Conservation (phyloP, 2,888 invertebrate genomes). For the Geotrupes spiniger region DNA sequence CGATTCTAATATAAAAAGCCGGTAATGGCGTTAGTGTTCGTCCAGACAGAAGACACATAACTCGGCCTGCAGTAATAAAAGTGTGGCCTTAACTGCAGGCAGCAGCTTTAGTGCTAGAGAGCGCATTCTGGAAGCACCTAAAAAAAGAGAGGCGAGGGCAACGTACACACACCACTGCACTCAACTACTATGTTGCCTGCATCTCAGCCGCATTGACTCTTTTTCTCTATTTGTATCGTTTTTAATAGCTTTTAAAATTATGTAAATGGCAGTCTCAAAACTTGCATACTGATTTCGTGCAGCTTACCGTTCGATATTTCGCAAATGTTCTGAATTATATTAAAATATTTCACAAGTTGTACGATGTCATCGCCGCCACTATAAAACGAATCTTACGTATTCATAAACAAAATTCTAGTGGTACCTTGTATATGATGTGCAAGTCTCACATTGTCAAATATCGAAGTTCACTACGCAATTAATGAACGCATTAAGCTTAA, state of each 20-base stretch:
- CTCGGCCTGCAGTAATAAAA: conserved; percentile 34
- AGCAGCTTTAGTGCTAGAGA: conserved; percentile 29
- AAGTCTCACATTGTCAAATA: too few relatives aligned
- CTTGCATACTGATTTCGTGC: conserved; percentile 4
- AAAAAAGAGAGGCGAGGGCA: conserved; percentile 27
- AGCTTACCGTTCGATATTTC: not conserved
- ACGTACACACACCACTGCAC: conserved; percentile 26
- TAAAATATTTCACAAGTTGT: too few relatives aligned
- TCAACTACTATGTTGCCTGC: conserved; percentile 25
- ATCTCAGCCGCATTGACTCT: conserved; percentile 17
- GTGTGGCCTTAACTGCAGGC: conserved; percentile 34
- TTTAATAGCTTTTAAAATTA: conserved; percentile 22
- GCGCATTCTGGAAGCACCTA: conserved; percentile 26
- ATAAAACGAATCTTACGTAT: too few relatives aligned
- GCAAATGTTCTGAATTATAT: not conserved
- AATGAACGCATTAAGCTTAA: too few relatives aligned
- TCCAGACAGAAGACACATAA: conserved; percentile 38
- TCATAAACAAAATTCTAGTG: too few relatives aligned
- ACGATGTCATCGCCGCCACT: too few relatives aligned
- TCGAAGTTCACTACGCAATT: too few relatives aligned
- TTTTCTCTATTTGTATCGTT: conserved; percentile 21
- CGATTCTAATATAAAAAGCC: conserved; percentile 14
- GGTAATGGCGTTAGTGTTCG: conserved; percentile 24
- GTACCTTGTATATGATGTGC: too few relatives aligned
- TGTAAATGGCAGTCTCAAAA: conserved; percentile 17